Evolutionary conservation across 2,797 vertebrate genomes (phyloP), one percentile per base, ranked within the genome.

Genomic region (Threskiornis aethiopicus): DNA sequence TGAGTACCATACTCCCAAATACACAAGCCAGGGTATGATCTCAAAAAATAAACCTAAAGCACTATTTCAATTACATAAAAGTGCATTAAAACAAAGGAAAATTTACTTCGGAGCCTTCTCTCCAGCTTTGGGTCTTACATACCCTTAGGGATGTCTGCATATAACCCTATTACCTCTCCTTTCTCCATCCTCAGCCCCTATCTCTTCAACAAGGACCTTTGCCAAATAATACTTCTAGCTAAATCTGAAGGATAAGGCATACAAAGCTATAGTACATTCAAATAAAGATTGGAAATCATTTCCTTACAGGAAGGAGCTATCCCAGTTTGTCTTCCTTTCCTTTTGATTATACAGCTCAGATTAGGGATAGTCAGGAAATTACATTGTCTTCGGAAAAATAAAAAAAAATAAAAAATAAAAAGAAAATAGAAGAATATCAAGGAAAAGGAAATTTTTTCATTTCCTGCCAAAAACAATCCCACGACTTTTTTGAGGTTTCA

Each of bases 401-500:
- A 66, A 33, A 20, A n/a, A 16, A 55, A 59, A 84, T 72, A 21
- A 19, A 29, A 10, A 16, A 37, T 6, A 10, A 51, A 67, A 67
- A 75, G 13, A 39, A 44, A 81, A 77, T 8, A 84, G 11, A 87
- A 55, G 21, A 88, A 35, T 73, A 84, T 81, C 9, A 87, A 64
- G 52, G 70, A 93, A 94, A 95, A 95, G 51, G 58, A 82, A 49
- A 17, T 90, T 77, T 97, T 96, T 91, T 93, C 59, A 92, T 96
- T 96, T 95, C 93, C 95, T 94, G 87, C 57, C 77, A 46, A 62
- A 84, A 92, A 6, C 11, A 86, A 62, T 33, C 49, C 66, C 66
- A 76, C 20, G 35, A 54, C 22, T 75, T 69, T 29, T 91, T 26
- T 49, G 58, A 92, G 66, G 55, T 73, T 96, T 90, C 73, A 93